These are phyloP conservation scores for Spisula subtruncata DNA, from an alignment of 2,888 invertebrate genomes.

Conservation along the genomic window DNA sequence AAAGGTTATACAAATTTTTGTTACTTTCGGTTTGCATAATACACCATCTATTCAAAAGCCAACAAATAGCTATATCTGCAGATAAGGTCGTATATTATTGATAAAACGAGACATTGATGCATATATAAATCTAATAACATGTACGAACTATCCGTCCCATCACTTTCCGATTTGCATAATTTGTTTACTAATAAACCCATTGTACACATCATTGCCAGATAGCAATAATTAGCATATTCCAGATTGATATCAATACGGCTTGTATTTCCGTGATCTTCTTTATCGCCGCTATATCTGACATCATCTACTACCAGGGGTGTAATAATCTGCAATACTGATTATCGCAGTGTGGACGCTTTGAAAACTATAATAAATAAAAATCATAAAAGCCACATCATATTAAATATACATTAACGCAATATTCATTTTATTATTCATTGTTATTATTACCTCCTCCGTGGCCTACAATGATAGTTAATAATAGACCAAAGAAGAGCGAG, in stretches of 20 bases:
- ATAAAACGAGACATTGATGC: not conserved
- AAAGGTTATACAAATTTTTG: too few relatives aligned
- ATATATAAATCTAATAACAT: not conserved
- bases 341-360: not conserved
- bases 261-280: not conserved
- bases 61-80: too few relatives aligned
- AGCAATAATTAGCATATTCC: not conserved
- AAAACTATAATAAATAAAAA: not conserved
- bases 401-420: not conserved
- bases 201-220: not conserved
- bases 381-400: not conserved
- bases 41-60: too few relatives aligned
- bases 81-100: not conserved
- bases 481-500: not conserved
- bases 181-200: conserved; percentile 14
- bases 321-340: not conserved
- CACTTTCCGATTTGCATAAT: not conserved
- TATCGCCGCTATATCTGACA: not conserved
- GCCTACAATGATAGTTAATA: not conserved
- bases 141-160: not conserved
- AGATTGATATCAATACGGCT: not conserved
- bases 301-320: not conserved
- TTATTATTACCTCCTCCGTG: not conserved
- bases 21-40: too few relatives aligned
- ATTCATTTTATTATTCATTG: conserved; percentile 2